These are phyloP conservation scores for Mayetiola destructor DNA, from an alignment of 2,888 invertebrate species.

Conservation along the genomic window DNA sequence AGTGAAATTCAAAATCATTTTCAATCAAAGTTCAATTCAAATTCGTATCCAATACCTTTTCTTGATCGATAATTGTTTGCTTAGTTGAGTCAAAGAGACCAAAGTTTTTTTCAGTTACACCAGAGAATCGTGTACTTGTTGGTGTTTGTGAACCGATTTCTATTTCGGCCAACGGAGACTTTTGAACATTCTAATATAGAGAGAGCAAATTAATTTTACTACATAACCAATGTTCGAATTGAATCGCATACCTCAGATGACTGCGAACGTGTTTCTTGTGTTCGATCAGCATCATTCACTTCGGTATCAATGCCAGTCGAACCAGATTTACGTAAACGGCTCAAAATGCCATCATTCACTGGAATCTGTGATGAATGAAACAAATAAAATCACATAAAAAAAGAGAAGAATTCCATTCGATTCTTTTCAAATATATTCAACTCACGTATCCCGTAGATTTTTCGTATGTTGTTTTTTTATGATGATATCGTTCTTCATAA, in stretches of 20 bases:
- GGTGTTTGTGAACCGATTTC: neutral
- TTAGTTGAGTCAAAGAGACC: neutral
- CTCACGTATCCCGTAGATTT: slow-evolving; percentile 15
- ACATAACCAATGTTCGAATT: neutral
- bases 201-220: neutral
- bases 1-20: neutral
- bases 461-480: slow-evolving; percentile 21
- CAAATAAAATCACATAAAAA: neutral
- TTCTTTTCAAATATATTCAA: neutral
- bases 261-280: neutral
- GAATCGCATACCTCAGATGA: neutral
- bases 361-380: neutral
- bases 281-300: neutral
- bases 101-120: neutral
- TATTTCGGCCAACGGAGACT: neutral
- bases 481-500: slow-evolving; percentile 21
- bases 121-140: neutral
- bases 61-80: neutral
- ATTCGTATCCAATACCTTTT: slow-evolving; percentile 18
- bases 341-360: neutral
- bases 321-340: neutral
- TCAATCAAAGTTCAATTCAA: neutral
- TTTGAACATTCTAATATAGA: neutral
- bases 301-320: neutral
- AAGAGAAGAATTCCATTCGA: neutral